A percentile compares a stretch with the other conserved stretches of the same genome.
Evolutionary conservation across 1,140 invertebrate species (phyloP).

Genomic region (Lordiphosa mommai): DNA sequence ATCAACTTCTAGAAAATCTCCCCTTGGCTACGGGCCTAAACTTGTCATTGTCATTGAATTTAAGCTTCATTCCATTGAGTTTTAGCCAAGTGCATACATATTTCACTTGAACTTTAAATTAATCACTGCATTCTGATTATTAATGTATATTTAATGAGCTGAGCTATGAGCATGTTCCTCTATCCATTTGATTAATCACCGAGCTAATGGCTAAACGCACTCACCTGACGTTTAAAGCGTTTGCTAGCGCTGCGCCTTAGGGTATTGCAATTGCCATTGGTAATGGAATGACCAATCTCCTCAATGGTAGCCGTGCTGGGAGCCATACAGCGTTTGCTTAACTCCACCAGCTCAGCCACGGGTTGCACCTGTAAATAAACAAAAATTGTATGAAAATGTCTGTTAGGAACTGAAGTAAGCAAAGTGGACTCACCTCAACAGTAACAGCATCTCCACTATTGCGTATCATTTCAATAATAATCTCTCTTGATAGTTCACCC

Average conservation of each 20-base stretch:
- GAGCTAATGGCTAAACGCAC: constrained; percentile 37
- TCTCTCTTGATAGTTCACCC: constrained; percentile 91
- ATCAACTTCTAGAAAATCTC: too few species aligned
- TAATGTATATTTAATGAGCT: constrained; percentile 15
- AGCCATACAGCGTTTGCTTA: constrained; percentile 86
- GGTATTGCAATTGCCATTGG: constrained; percentile 83
- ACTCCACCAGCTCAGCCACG: constrained; percentile 91
- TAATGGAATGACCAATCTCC: constrained; percentile 70
- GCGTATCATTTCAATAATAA: constrained; percentile 95
- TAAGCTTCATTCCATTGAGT: neutral
- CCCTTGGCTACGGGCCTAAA: too few species aligned
- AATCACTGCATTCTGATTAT: constrained; percentile 18
- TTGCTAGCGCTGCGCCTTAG: constrained; percentile 88
- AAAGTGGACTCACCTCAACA: constrained; percentile 86
- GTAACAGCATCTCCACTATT: constrained; percentile 90
- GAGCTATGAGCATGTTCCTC: neutral
- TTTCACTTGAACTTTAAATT: constrained; percentile 16
- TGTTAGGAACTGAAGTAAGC: neutral
- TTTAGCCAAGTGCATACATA: neutral
- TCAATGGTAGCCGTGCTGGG: constrained; percentile 53
- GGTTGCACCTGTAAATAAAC: constrained; percentile 84
- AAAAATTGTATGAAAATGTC: neutral
- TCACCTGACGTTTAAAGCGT: constrained; percentile 85
- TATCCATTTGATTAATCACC: constrained; percentile 44
- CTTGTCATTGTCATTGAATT: constrained; percentile 1